Base-by-base conservation (phyloP, 1,140 invertebrate genomes). In the Drosophila seguyi region DNA sequence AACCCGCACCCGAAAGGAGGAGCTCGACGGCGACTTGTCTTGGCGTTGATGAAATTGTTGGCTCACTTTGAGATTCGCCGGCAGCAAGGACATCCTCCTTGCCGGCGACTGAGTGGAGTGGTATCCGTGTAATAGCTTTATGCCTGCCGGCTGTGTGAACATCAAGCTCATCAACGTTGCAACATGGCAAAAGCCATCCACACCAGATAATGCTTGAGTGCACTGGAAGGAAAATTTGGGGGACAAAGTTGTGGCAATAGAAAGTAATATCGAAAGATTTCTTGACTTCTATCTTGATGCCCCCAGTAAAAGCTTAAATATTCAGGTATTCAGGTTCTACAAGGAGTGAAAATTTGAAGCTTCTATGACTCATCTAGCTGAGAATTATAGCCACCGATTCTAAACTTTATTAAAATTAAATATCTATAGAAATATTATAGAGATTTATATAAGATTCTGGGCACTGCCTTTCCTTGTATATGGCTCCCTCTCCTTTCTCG, bases 141-240 rank as follows among this genome's bases (percentile, higher is more conserved):
- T 92, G 76, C 79, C 90, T 92, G 72, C 78, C 81, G 90, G 91
- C 81, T 92, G 84, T 92, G 91, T 92, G 91, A 92, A 92, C 91
- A 92, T 92, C 77, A 85, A 81, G 79, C 79, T 81, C 85, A 90
- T 90, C 83, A 88, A 41, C 66, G 45, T 58, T 25, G 29, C 66
- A 16, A n/a, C n/a, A 11, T 45, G 68, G 36, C 41, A 57, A 71
- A 57, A 55, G 20, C 63, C 69, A 25, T 72, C 69, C 25, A 34
- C 44, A 41, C 36, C 62, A 34, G 66, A 50, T 52, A 66, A 58
- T 58, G 16, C 41, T 39, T 47, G 39, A 18, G 42, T 71, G 48
- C 68, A 75, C 42, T 31, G 4, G n/a, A 8, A 13, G 58, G 18
- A 25, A 66, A 63, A 6, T 38, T 3, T 20, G 3, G 3, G 6